These are phyloP conservation scores for Microdon myrmicae DNA, from an alignment of 2,888 invertebrate genomes.

Conservation along the genomic window DNA sequence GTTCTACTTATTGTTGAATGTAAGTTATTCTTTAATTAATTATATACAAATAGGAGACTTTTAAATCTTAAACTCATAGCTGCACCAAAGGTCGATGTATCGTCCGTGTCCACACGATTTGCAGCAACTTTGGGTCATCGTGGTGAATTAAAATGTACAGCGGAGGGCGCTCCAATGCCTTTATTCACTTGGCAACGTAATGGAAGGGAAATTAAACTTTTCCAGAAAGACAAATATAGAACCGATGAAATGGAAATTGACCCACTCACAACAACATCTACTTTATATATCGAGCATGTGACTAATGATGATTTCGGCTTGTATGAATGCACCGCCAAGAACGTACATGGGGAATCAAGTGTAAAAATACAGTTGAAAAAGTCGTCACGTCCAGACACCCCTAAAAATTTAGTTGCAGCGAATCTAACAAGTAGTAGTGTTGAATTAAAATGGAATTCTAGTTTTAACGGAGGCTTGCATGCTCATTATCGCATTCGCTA, in stretches of 20 bases:
- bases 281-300: slow-evolving; percentile 60
- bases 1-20: slow-evolving; percentile 63
- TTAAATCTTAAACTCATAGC: too few species aligned
- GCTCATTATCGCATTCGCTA: slow-evolving; percentile 61
- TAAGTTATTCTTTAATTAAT: slow-evolving; percentile 53
- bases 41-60: not conserved
- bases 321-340: slow-evolving; percentile 62
- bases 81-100: slow-evolving; percentile 61
- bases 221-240: slow-evolving; percentile 61
- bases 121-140: slow-evolving; percentile 61
- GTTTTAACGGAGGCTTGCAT: slow-evolving; percentile 62
- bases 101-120: slow-evolving; percentile 59
- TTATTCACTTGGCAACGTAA: slow-evolving; percentile 62
- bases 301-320: slow-evolving; percentile 61
- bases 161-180: slow-evolving; percentile 61
- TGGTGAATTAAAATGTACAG: slow-evolving; percentile 59
- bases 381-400: slow-evolving; percentile 60
- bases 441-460: slow-evolving; percentile 59
- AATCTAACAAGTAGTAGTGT: slow-evolving; percentile 61
- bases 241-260: slow-evolving; percentile 59
- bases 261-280: slow-evolving; percentile 59
- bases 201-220: slow-evolving; percentile 63
- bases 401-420: slow-evolving; percentile 57
- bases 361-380: slow-evolving; percentile 60
- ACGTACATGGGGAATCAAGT: slow-evolving; percentile 61